Base-by-base conservation (phyloP, 2,888 invertebrate species). In the Rosalia funebris region DNA sequence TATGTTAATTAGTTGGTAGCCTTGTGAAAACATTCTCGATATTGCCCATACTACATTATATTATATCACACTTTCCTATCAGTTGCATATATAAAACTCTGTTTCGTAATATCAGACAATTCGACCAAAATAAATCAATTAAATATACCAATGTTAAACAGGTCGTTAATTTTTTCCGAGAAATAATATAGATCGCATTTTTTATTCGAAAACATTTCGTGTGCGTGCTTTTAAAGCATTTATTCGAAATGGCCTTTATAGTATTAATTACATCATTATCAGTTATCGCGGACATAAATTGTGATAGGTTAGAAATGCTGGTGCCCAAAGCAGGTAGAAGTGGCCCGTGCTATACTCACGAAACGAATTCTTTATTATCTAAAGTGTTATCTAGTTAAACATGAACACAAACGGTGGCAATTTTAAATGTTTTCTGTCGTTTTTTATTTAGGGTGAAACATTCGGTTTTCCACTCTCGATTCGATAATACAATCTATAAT, bases 191-290 rank as follows among this genome's bases (percentile, higher is more conserved):
- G 12, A 12, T 12, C 25, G 11, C 20, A 44, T 25, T 44, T 12
- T 44, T 44, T 19, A 25, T 44, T 25, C 4, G 11, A 44, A 17
- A 25, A 9, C 32, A 16, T 10, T 44, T 32, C 46, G 16, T 10
- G 31, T 32, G 32, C 46, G 46, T 46, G 46, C 32, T 46, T 32
- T 46, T 25, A 46, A 46, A 16, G 46, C 46, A 46, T 46, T 46
- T 16, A 14, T 32, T n/a, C 32, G 12, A 46, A 46, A 46, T 46
- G 14, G 45, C 57, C 47, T 61, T 61, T 61, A 61, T 61, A 37
- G 57, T 57, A 61, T 61, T 57, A 61, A 61, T 61, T 61, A 61
- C 53, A 36, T 39, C 37, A 32, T 41, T 61, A 61, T 61, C 61
- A 31, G 17, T 52, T 46, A 60, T 60, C 52, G n/a, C 31, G 34